Base-by-base conservation (phyloP, 2,888 invertebrate genomes). In the Hirtodrosophila alboralis region DNA sequence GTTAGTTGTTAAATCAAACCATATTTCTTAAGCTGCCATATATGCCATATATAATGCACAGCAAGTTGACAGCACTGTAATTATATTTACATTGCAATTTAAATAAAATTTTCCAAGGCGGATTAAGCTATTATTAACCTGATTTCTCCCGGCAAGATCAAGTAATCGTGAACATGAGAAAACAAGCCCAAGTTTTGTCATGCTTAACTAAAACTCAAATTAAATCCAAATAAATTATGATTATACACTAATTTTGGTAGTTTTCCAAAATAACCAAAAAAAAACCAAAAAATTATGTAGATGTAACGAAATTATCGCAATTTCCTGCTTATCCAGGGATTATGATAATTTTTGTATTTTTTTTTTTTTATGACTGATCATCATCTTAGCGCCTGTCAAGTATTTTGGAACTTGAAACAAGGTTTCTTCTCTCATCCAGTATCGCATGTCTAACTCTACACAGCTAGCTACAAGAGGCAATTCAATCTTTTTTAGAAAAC, bases 321-420 rank as follows among this genome's bases (percentile, higher is more conserved):
- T 44, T 66, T 69, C 69, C 51, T 56, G 56, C 56, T 40, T 21
- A 28, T 10, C 26, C 10, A 65, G 13, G 21, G 45, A 36, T 56
- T 73, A 69, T 73, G 74, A 44, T 68, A 68, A 69, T 69, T 43
- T 52, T 37, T 6, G 30, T 41, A 23, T 21, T 41, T 6, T 8
- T 34, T 41, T 28, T 21, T 41, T 6, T 8, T 23, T 67, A 58
- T 34, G 18, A 18, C 28, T 31, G 51, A 47, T 51, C 49, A 47
- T 51, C 49, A 67, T 47, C 69, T 73, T 73, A 47, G 54, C 69
- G 74, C 69, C 74, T 61, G 31, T 56, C 44, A 41, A 69, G 73
- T 38, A 41, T 14, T n/a, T 34, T 40, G 44, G 14, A 10, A 53
- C 38, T 63, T 23, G n/a, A 31, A 30, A 40, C 14, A 21, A 14